Base-by-base conservation (phyloP, 2,888 invertebrate genomes). In the Alsophila aescularia region DNA sequence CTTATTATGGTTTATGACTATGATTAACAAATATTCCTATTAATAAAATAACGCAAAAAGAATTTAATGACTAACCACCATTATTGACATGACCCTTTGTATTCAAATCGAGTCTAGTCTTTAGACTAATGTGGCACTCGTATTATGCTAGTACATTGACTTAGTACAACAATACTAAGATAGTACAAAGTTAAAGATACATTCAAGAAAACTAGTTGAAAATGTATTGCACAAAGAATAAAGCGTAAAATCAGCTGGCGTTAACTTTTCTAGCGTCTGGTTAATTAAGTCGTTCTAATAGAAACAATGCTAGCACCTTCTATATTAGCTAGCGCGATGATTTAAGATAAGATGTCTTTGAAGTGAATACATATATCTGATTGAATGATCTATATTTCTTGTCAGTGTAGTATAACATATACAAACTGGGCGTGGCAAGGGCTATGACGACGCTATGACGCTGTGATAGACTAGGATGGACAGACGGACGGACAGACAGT, bases 261-360 rank as follows among this genome's bases (percentile, higher is more conserved):
- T 15, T 4, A 27, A 0, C 10, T 43, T 42, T 35, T 15, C 1
- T 12, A 52, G 13, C 14, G 4, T 2, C 6, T 15, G 14, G 35
- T 43, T 4, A 18, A 13, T 34, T 5, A 13, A 10, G 27, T 43
- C 6, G 29, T 12, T 39, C 2, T 31, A 41, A 14, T 32, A 41
- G 44, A 41, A 49, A 50, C 55, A 50, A 55, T 50, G 42, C 24
- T 34, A 32, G 10, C 31, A 40, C 44, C 32, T 36, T 43, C 50
- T 44, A 49, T 55, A 41, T 50, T 55, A 12, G 55, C 40, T 55
- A 14, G 39, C 37, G 29, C 34, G 32, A 37, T 43, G 50, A 50
- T 55, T 31, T 45, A 15, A 55, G 55, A 55, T 55, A 55, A 45
- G 16, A 43, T n/a, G 10, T 52, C 24, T 37, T 48, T 41, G 18